Conservation (phyloP, 2,797 vertebrate species). For the Centroberyx gerrardi region DNA sequence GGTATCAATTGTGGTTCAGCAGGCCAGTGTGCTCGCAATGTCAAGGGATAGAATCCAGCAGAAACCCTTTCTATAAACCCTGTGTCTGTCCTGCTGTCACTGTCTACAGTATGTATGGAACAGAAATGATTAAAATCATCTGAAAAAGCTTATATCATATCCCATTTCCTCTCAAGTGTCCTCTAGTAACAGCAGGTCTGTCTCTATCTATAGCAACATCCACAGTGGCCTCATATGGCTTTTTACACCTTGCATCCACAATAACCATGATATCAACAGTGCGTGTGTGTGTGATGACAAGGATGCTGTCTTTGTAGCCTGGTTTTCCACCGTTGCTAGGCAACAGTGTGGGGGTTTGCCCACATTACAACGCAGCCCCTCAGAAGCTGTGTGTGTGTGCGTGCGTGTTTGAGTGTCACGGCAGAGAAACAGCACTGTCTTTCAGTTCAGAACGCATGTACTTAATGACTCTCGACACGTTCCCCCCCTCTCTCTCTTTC, state of each 20-base stretch:
- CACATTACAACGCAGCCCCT: constrained; percentile 48
- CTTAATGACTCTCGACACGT: constrained; percentile 25
- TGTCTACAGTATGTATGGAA: too few relatives aligned
- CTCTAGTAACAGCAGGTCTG: constrained; percentile 3
- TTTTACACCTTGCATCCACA: constrained; percentile 20
- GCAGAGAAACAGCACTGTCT: constrained; percentile 42
- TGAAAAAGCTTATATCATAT: too few relatives aligned
- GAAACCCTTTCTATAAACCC: too few relatives aligned
- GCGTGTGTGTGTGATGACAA: constrained; percentile 37
- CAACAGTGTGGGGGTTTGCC: constrained; percentile 60
- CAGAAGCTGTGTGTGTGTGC: constrained; percentile 38
- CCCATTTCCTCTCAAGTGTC: neutral
- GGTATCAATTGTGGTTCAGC: too few relatives aligned
- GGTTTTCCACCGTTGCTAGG: constrained; percentile 66
- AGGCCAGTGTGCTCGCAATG: too few relatives aligned
- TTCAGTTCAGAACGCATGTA: constrained; percentile 25
- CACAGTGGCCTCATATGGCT: constrained; percentile 15
- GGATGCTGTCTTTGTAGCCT: constrained; percentile 56
- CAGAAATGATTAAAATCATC: too few relatives aligned
- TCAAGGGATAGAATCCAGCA: too few relatives aligned
- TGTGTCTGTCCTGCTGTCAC: too few relatives aligned
- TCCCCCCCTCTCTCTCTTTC: neutral
- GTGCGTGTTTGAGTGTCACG: constrained; percentile 24
- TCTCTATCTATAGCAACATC: neutral
- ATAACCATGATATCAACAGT: constrained; percentile 4